A percentile compares a stretch with the other conserved stretches of the same genome.
These are phyloP conservation scores for Acanthococcus lagerstroemiae DNA, from an alignment of 2,888 invertebrate species.

Conservation along the genomic window DNA sequence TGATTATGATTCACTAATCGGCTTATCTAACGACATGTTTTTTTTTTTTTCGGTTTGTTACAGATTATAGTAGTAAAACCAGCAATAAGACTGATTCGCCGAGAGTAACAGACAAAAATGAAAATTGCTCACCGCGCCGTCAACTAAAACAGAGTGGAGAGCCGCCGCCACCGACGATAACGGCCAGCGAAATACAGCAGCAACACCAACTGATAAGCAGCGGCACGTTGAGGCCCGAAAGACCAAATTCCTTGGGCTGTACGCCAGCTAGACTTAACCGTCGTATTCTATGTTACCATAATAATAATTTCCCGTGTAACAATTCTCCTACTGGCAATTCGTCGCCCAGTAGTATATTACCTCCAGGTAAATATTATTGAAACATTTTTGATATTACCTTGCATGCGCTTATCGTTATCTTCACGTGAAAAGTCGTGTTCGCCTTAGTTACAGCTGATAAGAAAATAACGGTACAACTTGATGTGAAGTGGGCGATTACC, in stretches of 20 bases:
- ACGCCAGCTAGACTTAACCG: slow-evolving; percentile 63
- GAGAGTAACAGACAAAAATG: slow-evolving; percentile 22
- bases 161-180: slow-evolving; percentile 23
- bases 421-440: too few relatives aligned
- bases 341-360: slow-evolving; percentile 32
- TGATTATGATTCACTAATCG: too few relatives aligned
- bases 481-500: too few relatives aligned
- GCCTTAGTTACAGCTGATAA: too few relatives aligned
- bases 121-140: slow-evolving; percentile 25
- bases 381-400: too few relatives aligned
- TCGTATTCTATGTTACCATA: slow-evolving; percentile 68
- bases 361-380: slow-evolving; percentile 31
- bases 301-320: slow-evolving; percentile 50
- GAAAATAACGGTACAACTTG: too few relatives aligned
- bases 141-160: slow-evolving; percentile 21
- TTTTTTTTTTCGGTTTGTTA: not conserved
- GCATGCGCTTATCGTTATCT: too few relatives aligned
- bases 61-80: slow-evolving; percentile 21
- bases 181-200: slow-evolving; percentile 20
- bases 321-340: slow-evolving; percentile 37
- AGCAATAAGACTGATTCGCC: slow-evolving; percentile 30
- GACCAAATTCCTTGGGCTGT: slow-evolving; percentile 51
- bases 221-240: slow-evolving; percentile 34
- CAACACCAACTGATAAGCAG: slow-evolving; percentile 20
- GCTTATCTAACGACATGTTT: too few relatives aligned